Conservation (phyloP, 2,888 invertebrate species). For the Rotaria macrura region DNA sequence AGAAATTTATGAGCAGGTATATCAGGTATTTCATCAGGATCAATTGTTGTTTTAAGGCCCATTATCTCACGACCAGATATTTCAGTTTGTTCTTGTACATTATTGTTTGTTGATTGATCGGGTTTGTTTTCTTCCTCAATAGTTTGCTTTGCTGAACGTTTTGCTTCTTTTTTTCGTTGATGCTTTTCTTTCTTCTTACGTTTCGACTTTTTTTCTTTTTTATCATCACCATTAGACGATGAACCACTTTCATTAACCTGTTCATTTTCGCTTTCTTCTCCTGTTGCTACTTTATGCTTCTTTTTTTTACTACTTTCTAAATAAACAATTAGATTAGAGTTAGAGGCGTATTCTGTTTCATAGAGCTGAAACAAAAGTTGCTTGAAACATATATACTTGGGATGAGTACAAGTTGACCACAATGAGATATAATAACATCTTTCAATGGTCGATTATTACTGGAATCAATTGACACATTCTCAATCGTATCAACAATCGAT, state of each 20-base stretch:
- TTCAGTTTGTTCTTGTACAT: background rate
- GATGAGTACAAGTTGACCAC: conserved; percentile 75
- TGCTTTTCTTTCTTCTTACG: conserved; percentile 14
- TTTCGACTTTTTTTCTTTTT: background rate
- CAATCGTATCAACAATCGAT: conserved; percentile 77
- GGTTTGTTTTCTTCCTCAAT: background rate
- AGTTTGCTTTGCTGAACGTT: background rate
- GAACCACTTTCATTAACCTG: background rate
- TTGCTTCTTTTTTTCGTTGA: conserved; percentile 9
- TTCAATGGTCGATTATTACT: conserved; percentile 67
- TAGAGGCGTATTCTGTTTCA: background rate
- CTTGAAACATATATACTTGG: background rate
- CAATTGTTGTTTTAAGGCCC: background rate
- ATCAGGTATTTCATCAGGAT: conserved; percentile 18
- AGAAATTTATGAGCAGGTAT: conserved; percentile 18
- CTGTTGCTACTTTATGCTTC: background rate
- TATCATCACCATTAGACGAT: background rate
- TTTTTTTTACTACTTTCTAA: background rate
- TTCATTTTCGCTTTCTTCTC: background rate
- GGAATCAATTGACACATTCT: conserved; percentile 75
- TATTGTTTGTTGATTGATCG: background rate
- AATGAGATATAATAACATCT: conserved; percentile 67
- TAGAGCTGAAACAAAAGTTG: too few relatives aligned
- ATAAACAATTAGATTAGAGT: background rate
- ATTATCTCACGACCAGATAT: background rate